Conservation (phyloP, 2,888 invertebrate species). For the Ennomos quercinarius region DNA sequence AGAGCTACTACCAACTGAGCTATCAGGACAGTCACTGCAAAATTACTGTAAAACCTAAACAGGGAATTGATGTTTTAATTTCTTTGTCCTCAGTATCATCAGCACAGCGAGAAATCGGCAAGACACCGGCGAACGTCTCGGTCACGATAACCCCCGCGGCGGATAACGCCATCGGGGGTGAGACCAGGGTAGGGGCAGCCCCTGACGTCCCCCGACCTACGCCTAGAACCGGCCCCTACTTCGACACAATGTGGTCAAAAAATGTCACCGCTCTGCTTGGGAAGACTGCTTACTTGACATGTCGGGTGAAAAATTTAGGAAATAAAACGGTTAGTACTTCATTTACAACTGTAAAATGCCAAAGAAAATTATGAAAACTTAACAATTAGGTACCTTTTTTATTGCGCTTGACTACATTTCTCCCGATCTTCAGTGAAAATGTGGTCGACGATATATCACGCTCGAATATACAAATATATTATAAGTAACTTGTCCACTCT, state of each 20-base stretch:
- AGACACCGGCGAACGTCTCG: constrained; percentile 67
- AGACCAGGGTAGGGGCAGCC: constrained; percentile 63
- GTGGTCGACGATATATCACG: no score
- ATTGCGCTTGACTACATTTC: background rate
- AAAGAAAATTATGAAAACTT: no score
- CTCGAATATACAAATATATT: no score
- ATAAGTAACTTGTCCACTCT: no score
- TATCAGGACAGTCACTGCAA: no score
- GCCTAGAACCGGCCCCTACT: constrained; percentile 89
- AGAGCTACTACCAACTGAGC: no score
- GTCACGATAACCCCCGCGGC: constrained; percentile 80
- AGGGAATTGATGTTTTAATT: background rate
- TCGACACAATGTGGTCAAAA: constrained; percentile 90
- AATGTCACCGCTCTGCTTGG: constrained; percentile 93
- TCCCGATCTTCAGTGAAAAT: no score
- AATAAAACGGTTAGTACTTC: constrained; percentile 93
- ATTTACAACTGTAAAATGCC: no score
- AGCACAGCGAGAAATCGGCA: constrained; percentile 79
- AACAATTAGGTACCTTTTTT: background rate
- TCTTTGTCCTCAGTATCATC: constrained; percentile 70
- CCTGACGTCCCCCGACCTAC: constrained; percentile 74
- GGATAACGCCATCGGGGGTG: constrained; percentile 77
- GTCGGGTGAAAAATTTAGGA: constrained; percentile 95
- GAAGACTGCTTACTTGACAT: constrained; percentile 95
- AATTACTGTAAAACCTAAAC: no score